phyloP scores from a whole-genome alignment of 2,888 invertebrate genomes.

The Pterostichus madidus region DNA sequence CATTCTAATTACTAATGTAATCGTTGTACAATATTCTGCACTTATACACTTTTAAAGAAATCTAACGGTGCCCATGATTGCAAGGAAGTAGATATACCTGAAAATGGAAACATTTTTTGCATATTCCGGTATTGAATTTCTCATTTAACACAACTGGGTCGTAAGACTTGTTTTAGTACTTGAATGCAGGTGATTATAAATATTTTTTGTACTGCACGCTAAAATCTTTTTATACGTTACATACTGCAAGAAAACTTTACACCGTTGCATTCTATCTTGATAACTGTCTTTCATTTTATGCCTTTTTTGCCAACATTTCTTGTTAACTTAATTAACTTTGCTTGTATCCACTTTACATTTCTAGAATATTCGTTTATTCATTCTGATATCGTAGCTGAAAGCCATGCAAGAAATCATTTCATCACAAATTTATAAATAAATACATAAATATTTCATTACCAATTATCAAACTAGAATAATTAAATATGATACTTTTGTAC shows the following conservation, averaged over 20 bases:
- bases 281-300: constrained; percentile 21
- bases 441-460: too few relatives aligned
- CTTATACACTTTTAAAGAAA: too few relatives aligned
- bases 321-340: constrained; percentile 33
- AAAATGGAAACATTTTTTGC: constrained; percentile 30
- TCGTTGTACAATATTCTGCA: too few relatives aligned
- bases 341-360: constrained; percentile 35
- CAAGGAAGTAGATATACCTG: not conserved
- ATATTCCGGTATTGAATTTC: not conserved
- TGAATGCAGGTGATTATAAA: constrained; percentile 19
- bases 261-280: constrained; percentile 4
- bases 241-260: not conserved
- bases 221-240: constrained; percentile 11
- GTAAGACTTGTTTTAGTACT: constrained; percentile 16
- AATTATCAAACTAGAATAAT: too few relatives aligned
- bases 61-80: not conserved
- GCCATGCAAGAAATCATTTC: too few relatives aligned
- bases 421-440: too few relatives aligned
- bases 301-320: not conserved
- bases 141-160: not conserved
- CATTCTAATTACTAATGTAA: too few relatives aligned
- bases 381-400: too few relatives aligned
- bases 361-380: not conserved
- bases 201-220: constrained; percentile 14
- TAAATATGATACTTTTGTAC: too few relatives aligned